Evolutionary conservation across 2,113 vertebrate genomes (phyloP).

Genomic region (Myiozetetes cayanensis): DNA sequence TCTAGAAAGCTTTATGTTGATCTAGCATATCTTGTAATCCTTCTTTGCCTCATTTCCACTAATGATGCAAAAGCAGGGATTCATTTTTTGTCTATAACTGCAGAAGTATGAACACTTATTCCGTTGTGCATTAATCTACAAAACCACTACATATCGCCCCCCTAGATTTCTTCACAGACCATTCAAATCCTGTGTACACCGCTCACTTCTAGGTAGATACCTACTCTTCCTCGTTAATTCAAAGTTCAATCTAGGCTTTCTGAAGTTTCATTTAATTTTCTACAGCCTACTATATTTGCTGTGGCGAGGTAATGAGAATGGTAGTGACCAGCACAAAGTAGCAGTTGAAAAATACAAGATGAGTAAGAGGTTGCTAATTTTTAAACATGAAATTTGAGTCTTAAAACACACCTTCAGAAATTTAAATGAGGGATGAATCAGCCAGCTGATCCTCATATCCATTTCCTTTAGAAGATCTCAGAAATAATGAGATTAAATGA

Average conservation of each 20-base stretch:
- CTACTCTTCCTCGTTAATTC: background rate
- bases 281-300: background rate
- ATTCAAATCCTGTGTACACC: background rate
- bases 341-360: background rate
- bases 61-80: background rate
- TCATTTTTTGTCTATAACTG: background rate
- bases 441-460: background rate
- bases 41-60: background rate
- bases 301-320: background rate
- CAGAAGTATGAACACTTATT: background rate
- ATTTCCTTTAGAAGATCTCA: background rate
- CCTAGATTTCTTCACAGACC: background rate
- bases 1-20: background rate
- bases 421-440: background rate
- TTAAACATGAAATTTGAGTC: background rate
- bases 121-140: background rate
- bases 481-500: background rate
- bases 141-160: fast-evolving
- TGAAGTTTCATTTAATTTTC: background rate
- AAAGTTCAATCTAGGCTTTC: background rate
- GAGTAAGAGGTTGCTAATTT: background rate
- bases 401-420: background rate
- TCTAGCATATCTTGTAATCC: background rate
- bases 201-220: background rate
- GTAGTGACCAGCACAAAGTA: background rate